These are phyloP conservation scores for Conger conger DNA, from an alignment of 2,113 vertebrate species.

Conservation along the genomic window DNA sequence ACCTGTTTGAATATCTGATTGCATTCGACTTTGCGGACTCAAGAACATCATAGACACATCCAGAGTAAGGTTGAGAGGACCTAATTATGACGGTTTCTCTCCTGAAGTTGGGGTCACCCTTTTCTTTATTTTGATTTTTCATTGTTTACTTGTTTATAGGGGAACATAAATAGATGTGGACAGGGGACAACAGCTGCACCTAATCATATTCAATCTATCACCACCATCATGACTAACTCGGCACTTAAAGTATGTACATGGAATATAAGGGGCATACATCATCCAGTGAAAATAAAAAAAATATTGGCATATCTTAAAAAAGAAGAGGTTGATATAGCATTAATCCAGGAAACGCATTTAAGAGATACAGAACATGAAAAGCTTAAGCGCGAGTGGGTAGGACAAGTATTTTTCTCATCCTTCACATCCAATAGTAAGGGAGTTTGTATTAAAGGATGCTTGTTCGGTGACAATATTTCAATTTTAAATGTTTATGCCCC, in stretches of 20 bases:
- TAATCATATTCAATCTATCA: no score
- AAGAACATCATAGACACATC: background rate
- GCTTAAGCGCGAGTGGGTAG: background rate
- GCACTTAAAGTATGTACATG: no score
- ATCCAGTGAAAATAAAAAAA: background rate
- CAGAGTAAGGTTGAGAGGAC: background rate
- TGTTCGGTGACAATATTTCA: no score
- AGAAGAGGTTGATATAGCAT: background rate
- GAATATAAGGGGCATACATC: background rate
- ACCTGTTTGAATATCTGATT: background rate
- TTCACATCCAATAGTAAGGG: no score
- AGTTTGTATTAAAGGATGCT: no score
- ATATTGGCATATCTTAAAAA: background rate
- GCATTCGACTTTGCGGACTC: background rate
- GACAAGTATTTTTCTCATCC: no score
- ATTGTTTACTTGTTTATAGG: background rate
- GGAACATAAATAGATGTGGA: no score
- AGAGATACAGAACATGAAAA: background rate
- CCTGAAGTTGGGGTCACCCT: background rate
- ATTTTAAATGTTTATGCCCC: no score
- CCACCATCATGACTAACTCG: no score
- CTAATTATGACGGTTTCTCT: background rate
- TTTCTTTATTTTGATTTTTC: background rate
- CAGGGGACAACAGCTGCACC: no score
- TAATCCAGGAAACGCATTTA: background rate